Base-by-base conservation (phyloP, 2,888 invertebrate species). In the Papilio protenor region DNA sequence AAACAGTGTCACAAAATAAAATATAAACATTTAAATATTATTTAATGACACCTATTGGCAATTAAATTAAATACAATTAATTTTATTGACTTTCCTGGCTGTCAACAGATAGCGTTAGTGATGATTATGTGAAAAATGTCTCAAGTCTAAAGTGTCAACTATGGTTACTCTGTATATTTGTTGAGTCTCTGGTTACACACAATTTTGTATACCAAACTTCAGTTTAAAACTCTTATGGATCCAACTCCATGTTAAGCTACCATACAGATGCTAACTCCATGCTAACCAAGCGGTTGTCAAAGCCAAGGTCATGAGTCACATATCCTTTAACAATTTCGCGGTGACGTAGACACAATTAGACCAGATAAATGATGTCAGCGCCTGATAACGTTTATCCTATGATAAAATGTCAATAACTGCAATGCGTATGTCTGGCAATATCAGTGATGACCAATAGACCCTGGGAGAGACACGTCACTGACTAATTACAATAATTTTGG, bases 401-500 rank as follows among this genome's bases (percentile, higher is more conserved):
- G 70, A 77, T 77, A 69, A 40, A 12, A 18, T 70, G 74, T 45
- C 73, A 70, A 69, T 74, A 59, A 40, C 74, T 70, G 75, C 77
- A 71, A 77, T 73, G 76, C 76, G 61, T 23, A 61, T n/a, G n/a
- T 66, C 18, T n/a, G n/a, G 3, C 5, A 5, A 45, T 45, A 45
- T 16, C 16, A 6, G 33, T 40, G 33, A 66, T 45, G 66, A 45
- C 45, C n/a, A 66, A 66, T 40, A 40, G 10, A 57, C 57, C 57
- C n/a, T 21, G 57, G 21, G 55, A 52, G 16, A 55, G 57, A 23
- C 12, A 57, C 57, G 57, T 59, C 57, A 55, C 52, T 49, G 49
- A 6, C 18, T 2, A 55, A 55, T 8, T 55, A 59, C 57, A 21
- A 14, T 18, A 23, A 11, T 5, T 33, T 16, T 27, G 2, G 16